Base-by-base conservation (phyloP, 2,797 vertebrate species). In the Momotus momota region DNA sequence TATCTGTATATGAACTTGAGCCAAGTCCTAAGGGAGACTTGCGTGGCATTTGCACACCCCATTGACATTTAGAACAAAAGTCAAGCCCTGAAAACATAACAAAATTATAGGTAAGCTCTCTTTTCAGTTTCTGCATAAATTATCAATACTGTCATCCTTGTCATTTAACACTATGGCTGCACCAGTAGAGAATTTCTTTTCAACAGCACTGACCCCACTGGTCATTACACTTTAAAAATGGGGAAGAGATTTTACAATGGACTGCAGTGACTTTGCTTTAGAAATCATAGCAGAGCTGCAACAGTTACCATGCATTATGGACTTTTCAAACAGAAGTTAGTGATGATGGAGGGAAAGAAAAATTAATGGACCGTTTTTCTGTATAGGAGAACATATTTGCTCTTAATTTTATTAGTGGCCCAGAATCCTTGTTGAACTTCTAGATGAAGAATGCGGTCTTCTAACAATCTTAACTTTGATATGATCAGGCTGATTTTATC, bases 41-140 rank as follows among this genome's bases (percentile, higher is more conserved):
- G 43, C 0, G 0, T 96, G 94, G 94, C 92, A 96, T 97, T 97
- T 96, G 81, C 80, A 95, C 88, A 94, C 88, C 78, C 87, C 93
- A 86, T 86, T 95, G 95, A 96, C 96, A 97, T 97, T 97, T 96
- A 96, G 93, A 97, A 96, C 78, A 96, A 93, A 97, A 96, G 96
- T 94, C 94, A 93, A 90, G 62, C 86, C 93, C 96, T 74, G 87
- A 86, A 97, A 97, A 96, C 83, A 89, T 83, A 90, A 90, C 54
- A 88, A 95, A 95, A 93, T 93, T 93, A 89, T 86, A 70, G 64
- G 73, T 58, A 88, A 84, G 79, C 40, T 95, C 90, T 83, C 54
- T 94, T 96, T 95, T 85, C 3, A 9, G 71, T 90, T 85, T 83
- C 86, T 89, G 81, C 88, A 96, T 96, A 96, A 97, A 96, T 96